Evolutionary conservation across 2,797 vertebrate genomes (phyloP).

Genomic region (Scarus forsteni): DNA sequence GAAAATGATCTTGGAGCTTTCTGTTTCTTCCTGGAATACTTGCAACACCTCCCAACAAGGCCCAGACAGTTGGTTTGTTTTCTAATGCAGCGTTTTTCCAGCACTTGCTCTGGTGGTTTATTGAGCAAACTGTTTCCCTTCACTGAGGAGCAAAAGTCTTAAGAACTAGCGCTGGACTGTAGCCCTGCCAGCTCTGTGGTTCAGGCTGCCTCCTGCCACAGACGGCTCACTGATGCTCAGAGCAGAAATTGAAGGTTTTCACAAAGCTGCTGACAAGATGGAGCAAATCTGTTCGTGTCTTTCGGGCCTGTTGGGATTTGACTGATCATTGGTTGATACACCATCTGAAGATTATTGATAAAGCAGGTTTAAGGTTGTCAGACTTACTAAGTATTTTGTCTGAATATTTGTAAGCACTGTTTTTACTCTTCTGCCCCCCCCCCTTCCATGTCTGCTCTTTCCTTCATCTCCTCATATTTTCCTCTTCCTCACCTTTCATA

Average conservation of each 20-base stretch:
- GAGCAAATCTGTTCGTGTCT: slow-evolving; percentile 29
- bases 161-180: slow-evolving; percentile 20
- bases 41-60: slow-evolving; percentile 7
- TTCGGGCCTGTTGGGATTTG: slow-evolving; percentile 23
- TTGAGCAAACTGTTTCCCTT: slow-evolving; percentile 44
- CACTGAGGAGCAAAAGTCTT: slow-evolving; percentile 40
- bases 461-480: slow-evolving; percentile 4
- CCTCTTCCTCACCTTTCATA: slow-evolving; percentile 15
- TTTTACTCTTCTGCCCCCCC: neutral
- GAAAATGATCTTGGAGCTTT: slow-evolving; percentile 51
- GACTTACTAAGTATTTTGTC: neutral
- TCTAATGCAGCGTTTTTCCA: slow-evolving; percentile 11
- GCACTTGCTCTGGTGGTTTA: slow-evolving; percentile 33
- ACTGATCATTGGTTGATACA: neutral
- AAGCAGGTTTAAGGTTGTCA: neutral
- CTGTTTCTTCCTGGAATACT: slow-evolving; percentile 22
- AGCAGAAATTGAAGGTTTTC: slow-evolving; percentile 48
- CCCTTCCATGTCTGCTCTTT: slow-evolving; percentile 1
- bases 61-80: slow-evolving; percentile 23
- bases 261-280: slow-evolving; percentile 30
- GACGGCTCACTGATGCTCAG: slow-evolving; percentile 37
- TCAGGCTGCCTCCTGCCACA: slow-evolving; percentile 44
- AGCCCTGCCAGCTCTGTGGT: slow-evolving; percentile 40
- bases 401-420: neutral
- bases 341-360: neutral